These are phyloP conservation scores for Plagodis dolabraria DNA, from an alignment of 2,888 invertebrate species.

Conservation along the genomic window DNA sequence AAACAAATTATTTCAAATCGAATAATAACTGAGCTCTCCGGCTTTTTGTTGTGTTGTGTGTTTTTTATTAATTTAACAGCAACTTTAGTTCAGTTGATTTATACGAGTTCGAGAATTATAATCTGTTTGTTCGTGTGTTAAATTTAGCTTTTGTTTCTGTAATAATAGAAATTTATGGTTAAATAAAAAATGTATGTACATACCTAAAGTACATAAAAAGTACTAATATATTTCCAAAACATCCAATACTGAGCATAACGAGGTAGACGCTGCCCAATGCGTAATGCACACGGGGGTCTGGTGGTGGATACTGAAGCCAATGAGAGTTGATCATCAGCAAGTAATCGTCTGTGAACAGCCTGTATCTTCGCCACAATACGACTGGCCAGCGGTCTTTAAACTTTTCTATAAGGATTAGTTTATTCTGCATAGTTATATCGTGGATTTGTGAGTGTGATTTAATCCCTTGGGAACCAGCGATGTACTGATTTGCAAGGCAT, in stretches of 20 bases:
- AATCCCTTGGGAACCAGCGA: neutral
- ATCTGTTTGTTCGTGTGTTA: conserved; percentile 8
- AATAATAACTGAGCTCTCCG: too few relatives aligned
- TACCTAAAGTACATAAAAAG: conserved; percentile 89
- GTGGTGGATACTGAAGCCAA: conserved; percentile 89
- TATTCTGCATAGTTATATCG: conserved; percentile 23
- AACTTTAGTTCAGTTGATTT: conserved; percentile 6
- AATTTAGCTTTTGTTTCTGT: conserved; percentile 7
- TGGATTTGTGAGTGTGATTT: conserved; percentile 21
- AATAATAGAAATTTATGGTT: neutral
- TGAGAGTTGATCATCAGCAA: conserved; percentile 86
- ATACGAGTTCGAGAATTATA: conserved; percentile 5
- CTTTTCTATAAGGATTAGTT: conserved; percentile 45
- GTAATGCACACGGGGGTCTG: conserved; percentile 83
- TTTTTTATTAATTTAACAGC: conserved; percentile 8
- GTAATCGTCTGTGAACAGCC: conserved; percentile 84
- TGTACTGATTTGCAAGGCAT: neutral
- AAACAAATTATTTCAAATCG: too few relatives aligned
- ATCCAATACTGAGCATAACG: conserved; percentile 86
- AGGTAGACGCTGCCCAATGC: conserved; percentile 86
- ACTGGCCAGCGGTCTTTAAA: conserved; percentile 74
- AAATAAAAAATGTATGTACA: conserved; percentile 1
- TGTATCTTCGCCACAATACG: conserved; percentile 78
- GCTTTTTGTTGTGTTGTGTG: neutral
- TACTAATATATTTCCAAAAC: conserved; percentile 88